Evolutionary conservation across 1,140 invertebrate genomes (phyloP).

Genomic region (Notospermus geniculatus): DNA sequence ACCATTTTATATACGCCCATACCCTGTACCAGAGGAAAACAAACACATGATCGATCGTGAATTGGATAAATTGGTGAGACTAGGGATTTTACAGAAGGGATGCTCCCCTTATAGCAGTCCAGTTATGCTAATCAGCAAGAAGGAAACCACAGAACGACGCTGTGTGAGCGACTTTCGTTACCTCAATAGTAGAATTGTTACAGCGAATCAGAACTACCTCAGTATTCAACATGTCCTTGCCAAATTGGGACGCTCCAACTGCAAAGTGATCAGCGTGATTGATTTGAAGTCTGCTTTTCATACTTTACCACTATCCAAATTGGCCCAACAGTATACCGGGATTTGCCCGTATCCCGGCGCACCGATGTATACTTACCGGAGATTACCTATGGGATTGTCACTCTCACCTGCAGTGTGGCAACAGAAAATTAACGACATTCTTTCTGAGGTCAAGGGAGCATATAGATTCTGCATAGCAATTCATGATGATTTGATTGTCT

Average conservation of each 20-base stretch:
- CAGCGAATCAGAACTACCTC: neutral
- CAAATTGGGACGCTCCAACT: neutral
- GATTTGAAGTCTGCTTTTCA: conserved; percentile 2
- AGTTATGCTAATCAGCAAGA: neutral
- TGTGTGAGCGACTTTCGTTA: neutral
- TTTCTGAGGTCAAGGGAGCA: neutral
- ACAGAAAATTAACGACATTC: neutral
- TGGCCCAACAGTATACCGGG: neutral
- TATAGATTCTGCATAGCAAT: neutral
- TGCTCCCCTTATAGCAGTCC: neutral
- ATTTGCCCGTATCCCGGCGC: neutral
- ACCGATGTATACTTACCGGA: neutral
- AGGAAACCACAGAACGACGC: neutral
- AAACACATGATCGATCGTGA: neutral
- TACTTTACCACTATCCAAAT: neutral
- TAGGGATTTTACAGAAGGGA: neutral
- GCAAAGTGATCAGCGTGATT: neutral
- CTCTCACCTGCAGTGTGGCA: neutral
- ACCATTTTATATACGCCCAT: neutral
- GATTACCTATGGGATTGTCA: neutral
- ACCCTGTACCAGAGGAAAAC: neutral
- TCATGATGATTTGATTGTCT: too few relatives aligned
- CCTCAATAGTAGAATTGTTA: neutral
- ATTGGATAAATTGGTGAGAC: neutral
- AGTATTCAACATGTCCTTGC: too few relatives aligned